Percentiles rank a stretch among this genome's conserved stretches.
Conservation (phyloP, 2,113 vertebrate genomes). For the Synodontis membranacea region DNA sequence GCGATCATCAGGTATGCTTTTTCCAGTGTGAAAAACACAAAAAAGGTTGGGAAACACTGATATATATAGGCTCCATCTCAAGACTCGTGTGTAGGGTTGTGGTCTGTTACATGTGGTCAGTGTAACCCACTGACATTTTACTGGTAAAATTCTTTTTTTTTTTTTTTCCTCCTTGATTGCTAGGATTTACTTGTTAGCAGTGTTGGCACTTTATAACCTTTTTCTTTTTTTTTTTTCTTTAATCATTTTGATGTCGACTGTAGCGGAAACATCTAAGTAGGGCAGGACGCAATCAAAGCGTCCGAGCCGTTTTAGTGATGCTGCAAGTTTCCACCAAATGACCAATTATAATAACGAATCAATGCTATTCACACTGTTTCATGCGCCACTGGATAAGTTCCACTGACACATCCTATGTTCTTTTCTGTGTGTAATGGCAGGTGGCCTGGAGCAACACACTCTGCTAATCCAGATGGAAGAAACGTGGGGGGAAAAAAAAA, state of each 20-base stretch:
- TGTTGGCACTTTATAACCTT: not conserved
- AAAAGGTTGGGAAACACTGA: too few relatives aligned
- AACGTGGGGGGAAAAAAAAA: slow-evolving; percentile 9
- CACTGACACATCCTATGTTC: slow-evolving; percentile 12
- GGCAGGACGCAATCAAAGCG: not conserved
- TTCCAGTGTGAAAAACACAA: too few relatives aligned
- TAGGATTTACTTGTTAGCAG: not conserved
- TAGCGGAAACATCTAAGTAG: not conserved
- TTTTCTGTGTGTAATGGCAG: slow-evolving; percentile 45
- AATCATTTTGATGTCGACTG: not conserved
- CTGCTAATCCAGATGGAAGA: not conserved
- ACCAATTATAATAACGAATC: not conserved
- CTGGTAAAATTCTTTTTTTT: not conserved
- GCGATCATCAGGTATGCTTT: too few relatives aligned
- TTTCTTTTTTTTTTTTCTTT: not conserved
- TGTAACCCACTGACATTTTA: not conserved
- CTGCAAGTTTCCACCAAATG: not conserved
- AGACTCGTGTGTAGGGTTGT: not conserved
- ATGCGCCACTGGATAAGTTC: not conserved
- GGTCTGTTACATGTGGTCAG: not conserved
- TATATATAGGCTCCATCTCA: too few relatives aligned
- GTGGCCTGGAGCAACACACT: slow-evolving; percentile 29
- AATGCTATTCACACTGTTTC: not conserved
- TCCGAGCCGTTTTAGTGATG: not conserved
- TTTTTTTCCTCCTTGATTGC: not conserved